A percentile compares a stretch with the other conserved stretches of the same genome.
These are phyloP conservation scores for Narcine bancroftii DNA, from an alignment of 2,113 vertebrate species.

Conservation along the genomic window DNA sequence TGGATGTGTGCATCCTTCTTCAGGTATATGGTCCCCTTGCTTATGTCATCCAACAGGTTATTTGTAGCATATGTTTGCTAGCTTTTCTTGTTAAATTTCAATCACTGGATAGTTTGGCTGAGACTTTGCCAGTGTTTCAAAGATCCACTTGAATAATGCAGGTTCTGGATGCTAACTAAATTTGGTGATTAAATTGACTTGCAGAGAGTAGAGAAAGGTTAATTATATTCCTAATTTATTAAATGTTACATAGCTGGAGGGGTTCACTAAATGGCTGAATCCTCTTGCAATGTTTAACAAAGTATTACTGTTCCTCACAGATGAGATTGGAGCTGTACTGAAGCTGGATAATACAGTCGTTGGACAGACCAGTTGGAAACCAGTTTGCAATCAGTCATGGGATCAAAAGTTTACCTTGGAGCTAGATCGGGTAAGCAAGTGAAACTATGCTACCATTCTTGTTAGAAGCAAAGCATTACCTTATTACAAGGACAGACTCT, in stretches of 20 bases:
- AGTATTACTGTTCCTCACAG: conserved; percentile 63
- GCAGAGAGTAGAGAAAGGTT: not conserved
- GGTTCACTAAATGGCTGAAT: conserved; percentile 37
- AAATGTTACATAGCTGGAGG: not conserved
- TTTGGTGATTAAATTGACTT: too few species aligned
- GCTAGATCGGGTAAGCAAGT: conserved; percentile 83
- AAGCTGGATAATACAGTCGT: conserved; percentile 98
- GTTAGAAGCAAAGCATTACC: not conserved
- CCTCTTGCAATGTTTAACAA: conserved; percentile 53
- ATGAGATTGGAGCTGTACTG: conserved; percentile 92
- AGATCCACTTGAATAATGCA: not conserved
- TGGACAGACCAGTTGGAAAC: conserved; percentile 92
- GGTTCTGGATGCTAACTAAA: not conserved
- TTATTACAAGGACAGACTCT: conserved; percentile 40
- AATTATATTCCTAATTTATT: not conserved
- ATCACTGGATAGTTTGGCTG: too few species aligned
- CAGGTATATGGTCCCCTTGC: not conserved
- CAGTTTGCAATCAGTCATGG: conserved; percentile 95
- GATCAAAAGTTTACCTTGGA: conserved; percentile 99
- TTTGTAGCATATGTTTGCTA: not conserved
- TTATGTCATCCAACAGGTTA: not conserved
- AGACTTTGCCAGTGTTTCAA: too few species aligned
- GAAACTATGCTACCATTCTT: conserved; percentile 11
- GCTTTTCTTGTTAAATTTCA: not conserved
- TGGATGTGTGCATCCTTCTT: not conserved